Conservation (phyloP, 2,113 vertebrate genomes). For the Telmatochromis sp. region DNA sequence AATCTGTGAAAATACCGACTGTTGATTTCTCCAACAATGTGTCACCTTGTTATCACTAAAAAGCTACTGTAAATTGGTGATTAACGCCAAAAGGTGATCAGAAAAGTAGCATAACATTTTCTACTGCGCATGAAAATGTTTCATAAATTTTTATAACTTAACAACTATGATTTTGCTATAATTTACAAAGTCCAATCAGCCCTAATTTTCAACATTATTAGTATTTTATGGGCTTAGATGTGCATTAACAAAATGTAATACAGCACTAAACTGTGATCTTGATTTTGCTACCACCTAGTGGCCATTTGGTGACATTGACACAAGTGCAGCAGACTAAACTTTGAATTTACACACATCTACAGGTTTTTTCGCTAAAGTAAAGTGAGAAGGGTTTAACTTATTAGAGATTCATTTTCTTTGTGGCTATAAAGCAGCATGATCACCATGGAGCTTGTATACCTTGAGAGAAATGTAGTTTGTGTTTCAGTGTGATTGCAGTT, state of each 20-base stretch:
- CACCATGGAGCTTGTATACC: neutral
- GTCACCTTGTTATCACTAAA: neutral
- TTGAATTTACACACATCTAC: neutral
- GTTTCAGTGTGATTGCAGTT: neutral
- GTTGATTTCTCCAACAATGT: neutral
- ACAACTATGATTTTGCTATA: neutral
- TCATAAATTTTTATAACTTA: rapidly evolving
- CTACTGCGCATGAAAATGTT: neutral
- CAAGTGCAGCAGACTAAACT: neutral
- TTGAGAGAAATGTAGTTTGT: rapidly evolving
- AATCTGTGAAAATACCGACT: neutral
- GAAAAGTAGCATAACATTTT: neutral
- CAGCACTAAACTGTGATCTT: neutral
- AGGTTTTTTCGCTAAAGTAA: neutral
- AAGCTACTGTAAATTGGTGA: neutral
- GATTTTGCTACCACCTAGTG: neutral
- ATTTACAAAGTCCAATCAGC: neutral
- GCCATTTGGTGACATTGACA: neutral
- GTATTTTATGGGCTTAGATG: neutral
- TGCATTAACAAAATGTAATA: neutral
- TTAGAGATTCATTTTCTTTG: neutral
- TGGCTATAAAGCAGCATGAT: neutral
- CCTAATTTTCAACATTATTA: neutral
- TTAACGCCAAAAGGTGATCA: neutral
- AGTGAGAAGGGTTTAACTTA: neutral